A percentile compares a stretch with the other conserved stretches of the same genome.
Conservation (phyloP, 2,113 vertebrate genomes). For the Zosterops pallidus region DNA sequence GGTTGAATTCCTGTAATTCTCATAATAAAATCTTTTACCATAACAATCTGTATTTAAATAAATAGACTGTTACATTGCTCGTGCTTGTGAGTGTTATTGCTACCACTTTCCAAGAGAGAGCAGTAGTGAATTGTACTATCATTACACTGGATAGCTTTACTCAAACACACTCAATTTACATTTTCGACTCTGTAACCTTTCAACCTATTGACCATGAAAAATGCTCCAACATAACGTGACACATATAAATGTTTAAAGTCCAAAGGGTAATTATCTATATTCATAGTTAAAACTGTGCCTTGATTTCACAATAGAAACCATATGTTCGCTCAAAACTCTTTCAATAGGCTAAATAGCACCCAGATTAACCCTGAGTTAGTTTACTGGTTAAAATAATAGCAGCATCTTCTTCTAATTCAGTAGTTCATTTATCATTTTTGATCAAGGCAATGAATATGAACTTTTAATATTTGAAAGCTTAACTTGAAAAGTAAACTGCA, state of each 20-base stretch:
- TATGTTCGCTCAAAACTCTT: slow-evolving; percentile 80
- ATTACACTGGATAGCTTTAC: slow-evolving; percentile 43
- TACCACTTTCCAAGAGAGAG: slow-evolving; percentile 79
- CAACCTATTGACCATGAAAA: slow-evolving; percentile 82
- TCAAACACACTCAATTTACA: slow-evolving; percentile 67
- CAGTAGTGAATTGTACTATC: slow-evolving; percentile 78
- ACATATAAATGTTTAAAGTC: slow-evolving; percentile 84
- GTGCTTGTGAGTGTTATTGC: slow-evolving; percentile 65
- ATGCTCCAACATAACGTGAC: slow-evolving; percentile 78
- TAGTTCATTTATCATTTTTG: slow-evolving; percentile 82
- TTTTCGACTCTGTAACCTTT: slow-evolving; percentile 82
- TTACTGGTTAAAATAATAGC: slow-evolving; percentile 83
- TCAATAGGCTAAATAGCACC: slow-evolving; percentile 79
- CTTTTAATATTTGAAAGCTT: slow-evolving; percentile 76
- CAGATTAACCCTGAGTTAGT: slow-evolving; percentile 81
- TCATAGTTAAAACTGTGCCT: slow-evolving; percentile 82
- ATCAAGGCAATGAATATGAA: slow-evolving; percentile 74
- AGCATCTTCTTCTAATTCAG: slow-evolving; percentile 82
- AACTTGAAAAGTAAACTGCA: slow-evolving; percentile 70
- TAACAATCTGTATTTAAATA: slow-evolving; percentile 12
- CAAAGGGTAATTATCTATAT: slow-evolving; percentile 84
- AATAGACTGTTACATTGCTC: not conserved
- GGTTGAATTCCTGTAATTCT: slow-evolving; percentile 25
- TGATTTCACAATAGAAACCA: slow-evolving; percentile 85
- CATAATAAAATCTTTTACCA: slow-evolving; percentile 21